Evolutionary conservation across 1,140 invertebrate genomes (phyloP), one percentile per base, ranked within the genome.

Genomic region (Meloidogyne chitwoodi): DNA sequence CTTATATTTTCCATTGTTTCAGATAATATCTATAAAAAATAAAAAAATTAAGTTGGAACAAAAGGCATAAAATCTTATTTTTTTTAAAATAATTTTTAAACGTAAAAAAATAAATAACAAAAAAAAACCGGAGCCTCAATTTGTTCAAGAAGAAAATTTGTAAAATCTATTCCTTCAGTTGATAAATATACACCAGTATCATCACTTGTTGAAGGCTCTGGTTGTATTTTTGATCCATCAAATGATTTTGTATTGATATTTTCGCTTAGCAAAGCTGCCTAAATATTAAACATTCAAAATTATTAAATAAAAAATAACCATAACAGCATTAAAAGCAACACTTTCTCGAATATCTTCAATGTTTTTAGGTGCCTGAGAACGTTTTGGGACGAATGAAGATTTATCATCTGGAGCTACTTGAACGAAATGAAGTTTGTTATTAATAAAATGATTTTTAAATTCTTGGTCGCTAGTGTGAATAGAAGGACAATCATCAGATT

Each of bases 1-100:
- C 75, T 44, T 26, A 68, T 68, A 19, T 56, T 34, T 22, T 76
- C 75, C 16, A 76, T n/a, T 19, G 68, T 44, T 26, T 76, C 61
- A 22, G 67, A 41, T 34, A 76, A 31, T 4, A 44, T 70, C 67
- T 72, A 27, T 22, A 70, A n/a, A 24, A 24, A 22, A 68, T 41
- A 31, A 71, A 71, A 71, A 14, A 12, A 41, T 41, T 41, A 12
- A 41, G n/a, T n/a, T n/a, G n/a, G n/a, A n/a, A n/a, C n/a, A n/a
- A n/a, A n/a, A n/a, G n/a, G n/a, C n/a, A n/a, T n/a, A n/a, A n/a
- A n/a, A n/a, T n/a, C n/a, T n/a, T n/a, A n/a, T n/a, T n/a, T n/a
- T n/a, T n/a, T n/a, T n/a, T n/a, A n/a, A n/a, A n/a, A n/a, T n/a
- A n/a, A n/a, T n/a, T n/a, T n/a, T n/a, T n/a, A n/a, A n/a, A n/a